A percentile compares a stretch with the other conserved stretches of the same genome.
Conservation (phyloP, 2,797 vertebrate species). For the Myotis myotis region DNA sequence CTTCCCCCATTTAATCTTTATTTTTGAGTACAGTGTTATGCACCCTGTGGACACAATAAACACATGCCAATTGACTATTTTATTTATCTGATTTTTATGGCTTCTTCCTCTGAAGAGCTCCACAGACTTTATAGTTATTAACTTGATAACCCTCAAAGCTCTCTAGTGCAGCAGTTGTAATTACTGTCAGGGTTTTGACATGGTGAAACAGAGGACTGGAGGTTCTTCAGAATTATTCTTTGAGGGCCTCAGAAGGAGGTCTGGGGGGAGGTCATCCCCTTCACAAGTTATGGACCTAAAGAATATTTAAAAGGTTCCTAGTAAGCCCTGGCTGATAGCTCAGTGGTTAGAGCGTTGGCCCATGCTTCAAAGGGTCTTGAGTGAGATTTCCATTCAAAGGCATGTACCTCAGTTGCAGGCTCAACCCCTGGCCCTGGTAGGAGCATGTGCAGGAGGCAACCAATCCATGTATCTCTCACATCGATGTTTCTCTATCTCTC, state of each 20-base stretch:
- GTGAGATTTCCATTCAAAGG: too few relatives aligned
- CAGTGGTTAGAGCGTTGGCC: too few relatives aligned
- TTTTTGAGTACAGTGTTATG: conserved; percentile 37
- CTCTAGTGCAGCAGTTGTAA: conserved; percentile 65
- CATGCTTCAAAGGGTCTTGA: too few relatives aligned
- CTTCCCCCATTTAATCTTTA: conserved; percentile 63
- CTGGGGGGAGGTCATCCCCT: not conserved
- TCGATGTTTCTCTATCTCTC: too few relatives aligned
- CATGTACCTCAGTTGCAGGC: too few relatives aligned
- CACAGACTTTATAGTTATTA: conserved; percentile 74
- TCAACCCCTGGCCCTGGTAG: too few relatives aligned
- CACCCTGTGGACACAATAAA: conserved; percentile 68
- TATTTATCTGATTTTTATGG: conserved; percentile 77
- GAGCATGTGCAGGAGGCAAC: too few relatives aligned
- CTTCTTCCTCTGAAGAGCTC: conserved; percentile 70
- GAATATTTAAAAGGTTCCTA: not conserved
- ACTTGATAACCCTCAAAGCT: conserved; percentile 71
- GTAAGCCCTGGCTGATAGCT: not conserved
- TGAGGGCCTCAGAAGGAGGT: not conserved
- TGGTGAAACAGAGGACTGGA: not conserved
- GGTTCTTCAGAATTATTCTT: conserved; percentile 51
- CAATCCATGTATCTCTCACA: too few relatives aligned
- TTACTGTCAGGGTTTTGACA: conserved; percentile 62
- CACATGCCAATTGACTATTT: conserved; percentile 73
- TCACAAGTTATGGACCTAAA: not conserved